Percentiles rank a stretch among this genome's conserved stretches.
Conservation (phyloP, 2,797 vertebrate genomes). For the Anas bahamensis region DNA sequence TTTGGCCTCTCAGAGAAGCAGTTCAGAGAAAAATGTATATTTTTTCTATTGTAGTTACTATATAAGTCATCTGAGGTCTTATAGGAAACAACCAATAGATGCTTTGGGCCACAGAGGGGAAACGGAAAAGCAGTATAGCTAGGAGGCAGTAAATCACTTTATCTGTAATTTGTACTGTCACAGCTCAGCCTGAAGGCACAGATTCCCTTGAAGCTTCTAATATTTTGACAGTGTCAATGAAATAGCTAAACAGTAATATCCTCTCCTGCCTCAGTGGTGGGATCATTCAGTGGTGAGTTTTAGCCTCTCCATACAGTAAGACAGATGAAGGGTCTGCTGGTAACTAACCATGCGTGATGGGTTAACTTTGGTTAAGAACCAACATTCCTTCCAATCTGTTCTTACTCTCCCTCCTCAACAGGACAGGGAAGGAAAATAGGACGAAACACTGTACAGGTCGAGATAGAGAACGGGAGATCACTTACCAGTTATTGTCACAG, state of each 20-base stretch:
- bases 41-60: constrained; percentile 4
- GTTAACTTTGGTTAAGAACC: neutral
- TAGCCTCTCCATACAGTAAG: neutral
- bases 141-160: neutral
- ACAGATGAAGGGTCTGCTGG: neutral
- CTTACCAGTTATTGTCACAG: neutral
- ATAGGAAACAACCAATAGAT: neutral
- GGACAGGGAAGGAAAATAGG: accelerated
- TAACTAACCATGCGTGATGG: neutral
- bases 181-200: neutral
- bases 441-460: neutral
- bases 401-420: neutral
- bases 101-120: neutral
- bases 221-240: neutral
- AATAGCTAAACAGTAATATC: neutral
- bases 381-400: neutral
- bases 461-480: no score
- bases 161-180: neutral
- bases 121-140: neutral
- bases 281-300: neutral
- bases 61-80: neutral
- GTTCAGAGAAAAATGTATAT: neutral
- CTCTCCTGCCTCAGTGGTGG: neutral
- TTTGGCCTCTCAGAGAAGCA: neutral
- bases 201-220: neutral